Evolutionary conservation across 2,797 vertebrate genomes (phyloP).

Genomic region (Cyprinodon diabolis): DNA sequence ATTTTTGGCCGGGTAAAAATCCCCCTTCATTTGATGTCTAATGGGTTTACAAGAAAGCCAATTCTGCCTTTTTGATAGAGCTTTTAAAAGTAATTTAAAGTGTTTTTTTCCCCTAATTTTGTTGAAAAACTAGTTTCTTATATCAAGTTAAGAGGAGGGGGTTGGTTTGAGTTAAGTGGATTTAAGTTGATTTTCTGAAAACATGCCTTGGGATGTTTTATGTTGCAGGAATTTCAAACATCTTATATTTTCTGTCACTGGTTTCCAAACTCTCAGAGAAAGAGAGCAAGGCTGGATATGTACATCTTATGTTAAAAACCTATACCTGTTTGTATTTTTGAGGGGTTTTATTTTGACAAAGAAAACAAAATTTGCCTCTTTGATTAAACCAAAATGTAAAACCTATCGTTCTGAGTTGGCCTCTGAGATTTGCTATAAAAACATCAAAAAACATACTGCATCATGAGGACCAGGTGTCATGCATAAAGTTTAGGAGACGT

Average conservation of each 20-base stretch:
- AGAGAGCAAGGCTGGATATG: not conserved
- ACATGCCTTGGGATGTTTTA: not conserved
- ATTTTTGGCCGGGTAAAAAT: slow-evolving; percentile 18
- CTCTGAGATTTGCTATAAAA: too few relatives aligned
- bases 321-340: not conserved
- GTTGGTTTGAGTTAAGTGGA: slow-evolving; percentile 17
- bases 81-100: slow-evolving; percentile 34
- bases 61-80: slow-evolving; percentile 28
- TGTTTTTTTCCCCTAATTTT: slow-evolving; percentile 11
- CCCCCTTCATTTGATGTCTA: slow-evolving; percentile 27
- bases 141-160: slow-evolving; percentile 24
- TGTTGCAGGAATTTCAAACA: not conserved
- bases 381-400: not conserved
- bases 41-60: slow-evolving; percentile 27
- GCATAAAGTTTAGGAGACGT: too few relatives aligned
- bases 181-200: slow-evolving; percentile 2
- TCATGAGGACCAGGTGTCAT: too few relatives aligned
- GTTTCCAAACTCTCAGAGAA: not conserved
- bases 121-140: slow-evolving; percentile 9
- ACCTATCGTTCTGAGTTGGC: too few relatives aligned
- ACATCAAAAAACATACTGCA: too few relatives aligned
- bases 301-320: not conserved
- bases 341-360: not conserved
- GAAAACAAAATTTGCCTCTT: not conserved
- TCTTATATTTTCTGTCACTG: not conserved